Evolutionary conservation across 2,888 invertebrate genomes (phyloP).

Genomic region (Neoascia interrupta): DNA sequence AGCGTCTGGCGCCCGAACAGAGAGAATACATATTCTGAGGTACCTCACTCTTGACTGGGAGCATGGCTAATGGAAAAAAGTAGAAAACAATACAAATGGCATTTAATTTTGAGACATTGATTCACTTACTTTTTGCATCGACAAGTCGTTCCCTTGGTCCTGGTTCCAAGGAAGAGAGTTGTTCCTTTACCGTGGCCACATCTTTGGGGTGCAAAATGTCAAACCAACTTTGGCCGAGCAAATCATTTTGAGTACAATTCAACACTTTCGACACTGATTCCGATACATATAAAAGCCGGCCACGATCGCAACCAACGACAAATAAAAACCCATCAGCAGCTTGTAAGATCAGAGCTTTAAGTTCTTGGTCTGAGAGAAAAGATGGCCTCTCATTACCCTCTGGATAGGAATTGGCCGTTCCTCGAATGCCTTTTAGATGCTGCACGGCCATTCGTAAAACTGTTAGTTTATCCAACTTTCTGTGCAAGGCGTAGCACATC

Average conservation of each 20-base stretch:
- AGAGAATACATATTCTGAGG: constrained; percentile 88
- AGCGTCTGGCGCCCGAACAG: constrained; percentile 93
- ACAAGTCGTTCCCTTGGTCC: constrained; percentile 93
- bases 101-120: background rate
- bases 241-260: constrained; percentile 91
- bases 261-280: constrained; percentile 91
- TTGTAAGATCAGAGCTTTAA: constrained; percentile 91
- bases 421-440: constrained; percentile 89
- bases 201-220: constrained; percentile 97
- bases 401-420: constrained; percentile 87
- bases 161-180: constrained; percentile 93
- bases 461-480: constrained; percentile 96
- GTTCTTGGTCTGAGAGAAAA: constrained; percentile 91
- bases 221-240: constrained; percentile 95
- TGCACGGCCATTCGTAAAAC: constrained; percentile 95
- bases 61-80: constrained; percentile 86
- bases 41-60: constrained; percentile 92
- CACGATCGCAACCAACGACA: constrained; percentile 95
- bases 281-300: constrained; percentile 93
- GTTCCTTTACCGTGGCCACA: constrained; percentile 96
- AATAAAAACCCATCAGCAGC: constrained; percentile 94
- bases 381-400: constrained; percentile 89
- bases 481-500: constrained; percentile 95
- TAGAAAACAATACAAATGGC: background rate
- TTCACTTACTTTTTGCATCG: constrained; percentile 91